Percentiles rank a stretch among this genome's conserved stretches.
phyloP scores from a whole-genome alignment of 2,797 vertebrate genomes.

The Cuculus canorus region DNA sequence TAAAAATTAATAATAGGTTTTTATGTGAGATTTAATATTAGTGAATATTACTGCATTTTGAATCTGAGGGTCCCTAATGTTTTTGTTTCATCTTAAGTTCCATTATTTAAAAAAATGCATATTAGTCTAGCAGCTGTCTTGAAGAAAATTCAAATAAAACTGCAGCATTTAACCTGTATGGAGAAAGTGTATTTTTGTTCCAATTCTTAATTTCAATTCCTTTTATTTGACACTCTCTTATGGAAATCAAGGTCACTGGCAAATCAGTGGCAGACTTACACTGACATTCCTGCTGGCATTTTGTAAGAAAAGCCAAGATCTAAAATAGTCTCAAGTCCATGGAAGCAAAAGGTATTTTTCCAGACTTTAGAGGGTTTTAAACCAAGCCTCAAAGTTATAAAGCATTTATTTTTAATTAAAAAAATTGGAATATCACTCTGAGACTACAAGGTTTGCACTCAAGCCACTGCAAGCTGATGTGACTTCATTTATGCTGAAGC shows the following conservation, averaged over 20 bases:
- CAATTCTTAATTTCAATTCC: not conserved
- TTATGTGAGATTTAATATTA: not conserved
- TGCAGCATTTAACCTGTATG: not conserved
- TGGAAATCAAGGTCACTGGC: not conserved
- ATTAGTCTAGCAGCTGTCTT: not conserved
- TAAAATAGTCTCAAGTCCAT: not conserved
- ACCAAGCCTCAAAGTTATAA: not conserved
- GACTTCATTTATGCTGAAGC: not conserved
- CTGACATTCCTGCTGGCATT: not conserved
- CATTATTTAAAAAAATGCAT: not conserved
- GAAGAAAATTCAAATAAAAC: not conserved
- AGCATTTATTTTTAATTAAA: not conserved
- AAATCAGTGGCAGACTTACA: not conserved
- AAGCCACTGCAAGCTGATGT: not conserved
- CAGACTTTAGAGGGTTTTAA: not conserved
- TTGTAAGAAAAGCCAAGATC: rapidly evolving
- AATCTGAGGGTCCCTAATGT: not conserved
- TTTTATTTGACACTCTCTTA: not conserved
- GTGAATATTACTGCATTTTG: not conserved
- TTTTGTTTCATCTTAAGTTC: not conserved
- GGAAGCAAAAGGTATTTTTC: not conserved
- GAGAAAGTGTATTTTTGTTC: not conserved
- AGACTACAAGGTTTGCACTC: not conserved
- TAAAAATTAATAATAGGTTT: not conserved
- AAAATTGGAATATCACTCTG: not conserved